phyloP scores from a whole-genome alignment of 1,140 invertebrate genomes.

The Patella vulgata region DNA sequence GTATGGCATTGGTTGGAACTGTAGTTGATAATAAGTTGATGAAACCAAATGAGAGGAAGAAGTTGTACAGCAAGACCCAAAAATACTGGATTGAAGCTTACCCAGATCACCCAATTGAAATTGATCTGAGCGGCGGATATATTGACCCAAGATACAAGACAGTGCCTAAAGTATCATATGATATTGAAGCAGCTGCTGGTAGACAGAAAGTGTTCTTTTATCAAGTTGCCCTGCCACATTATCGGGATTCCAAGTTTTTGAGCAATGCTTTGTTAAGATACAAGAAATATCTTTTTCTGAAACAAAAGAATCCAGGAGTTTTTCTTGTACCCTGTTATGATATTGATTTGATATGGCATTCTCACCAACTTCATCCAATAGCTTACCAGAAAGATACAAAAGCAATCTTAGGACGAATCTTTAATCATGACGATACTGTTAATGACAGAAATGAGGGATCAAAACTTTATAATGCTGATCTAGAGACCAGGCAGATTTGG shows the following conservation, averaged over 20 bases:
- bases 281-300: constrained; percentile 68
- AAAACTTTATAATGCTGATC: constrained; percentile 54
- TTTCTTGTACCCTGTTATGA: constrained; percentile 71
- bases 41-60: constrained; percentile 42
- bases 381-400: constrained; percentile 64
- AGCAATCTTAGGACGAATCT: constrained; percentile 60
- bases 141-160: neutral
- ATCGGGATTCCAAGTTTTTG: constrained; percentile 64
- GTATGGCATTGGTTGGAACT: constrained; percentile 55
- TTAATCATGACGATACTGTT: constrained; percentile 66
- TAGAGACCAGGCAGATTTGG: constrained; percentile 51
- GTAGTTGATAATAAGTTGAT: constrained; percentile 65
- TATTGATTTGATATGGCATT: constrained; percentile 69
- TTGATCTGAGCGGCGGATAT: constrained; percentile 20
- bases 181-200: constrained; percentile 62
- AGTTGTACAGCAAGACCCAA: constrained; percentile 34
- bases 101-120: constrained; percentile 46
- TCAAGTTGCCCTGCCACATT: constrained; percentile 70
- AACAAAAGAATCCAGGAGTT: constrained; percentile 59
- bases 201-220: constrained; percentile 65
- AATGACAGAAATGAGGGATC: constrained; percentile 64
- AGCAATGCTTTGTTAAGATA: constrained; percentile 65
- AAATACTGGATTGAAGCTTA: constrained; percentile 48
- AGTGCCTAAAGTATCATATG: constrained; percentile 44
- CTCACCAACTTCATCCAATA: constrained; percentile 67